These are phyloP conservation scores for Mus musculus DNA, from an alignment of 2,113 vertebrate genomes.

Conservation along the genomic window GRCm39 chr12:48423501-48424000, in stretches of 20 bases:
- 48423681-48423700: not conserved
- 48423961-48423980: constrained; percentile 4
- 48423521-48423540: not conserved
- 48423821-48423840: not conserved
- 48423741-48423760: not conserved
- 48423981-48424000: not conserved
- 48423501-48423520: not conserved
- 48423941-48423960: not conserved
- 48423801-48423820: not conserved
- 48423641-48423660: not conserved
- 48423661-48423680: not conserved
- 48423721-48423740: not conserved
- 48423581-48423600: too few species aligned
- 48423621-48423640: not conserved
- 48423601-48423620: not conserved
- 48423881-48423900: not conserved
- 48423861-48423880: not conserved
- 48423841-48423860: not conserved
- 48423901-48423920: not conserved
- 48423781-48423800: not conserved
- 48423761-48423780: not conserved
- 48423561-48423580: not conserved
- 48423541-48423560: too few species aligned
- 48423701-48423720: not conserved
- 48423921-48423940: not conserved